Evolutionary conservation across 2,797 vertebrate genomes (phyloP).

Genomic region (Anolis apletophallus): DNA sequence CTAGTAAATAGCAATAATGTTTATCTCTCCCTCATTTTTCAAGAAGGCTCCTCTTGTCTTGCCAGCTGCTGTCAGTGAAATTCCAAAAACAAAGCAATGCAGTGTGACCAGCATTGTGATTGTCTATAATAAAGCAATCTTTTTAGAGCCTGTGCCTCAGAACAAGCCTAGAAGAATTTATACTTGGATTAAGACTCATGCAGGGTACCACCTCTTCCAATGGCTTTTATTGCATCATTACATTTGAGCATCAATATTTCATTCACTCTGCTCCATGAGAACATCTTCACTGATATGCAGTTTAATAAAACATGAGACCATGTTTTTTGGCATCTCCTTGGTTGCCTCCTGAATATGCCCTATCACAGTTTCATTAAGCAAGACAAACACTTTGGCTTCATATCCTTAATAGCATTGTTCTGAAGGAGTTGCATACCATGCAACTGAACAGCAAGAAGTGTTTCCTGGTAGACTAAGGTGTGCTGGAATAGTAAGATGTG

Average conservation of each 20-base stretch:
- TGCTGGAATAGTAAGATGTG: constrained; percentile 10
- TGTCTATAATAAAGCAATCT: neutral
- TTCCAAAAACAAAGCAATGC: neutral
- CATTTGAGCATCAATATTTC: constrained; percentile 58
- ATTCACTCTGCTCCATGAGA: constrained; percentile 51
- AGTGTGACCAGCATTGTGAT: neutral
- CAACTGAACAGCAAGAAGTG: constrained; percentile 31
- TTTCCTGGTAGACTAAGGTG: constrained; percentile 6
- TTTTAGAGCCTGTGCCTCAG: too few species aligned
- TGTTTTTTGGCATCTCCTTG: constrained; percentile 49
- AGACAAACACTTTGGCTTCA: constrained; percentile 34
- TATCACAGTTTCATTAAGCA: constrained; percentile 43
- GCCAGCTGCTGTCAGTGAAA: neutral
- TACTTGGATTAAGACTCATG: neutral
- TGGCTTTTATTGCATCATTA: constrained; percentile 34
- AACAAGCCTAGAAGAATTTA: neutral
- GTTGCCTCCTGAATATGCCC: constrained; percentile 36
- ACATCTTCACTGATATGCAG: constrained; percentile 50
- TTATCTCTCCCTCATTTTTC: neutral
- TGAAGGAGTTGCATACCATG: neutral
- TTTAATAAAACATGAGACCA: constrained; percentile 68
- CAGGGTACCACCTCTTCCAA: constrained; percentile 15
- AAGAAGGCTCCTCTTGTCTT: neutral
- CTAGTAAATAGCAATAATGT: neutral
- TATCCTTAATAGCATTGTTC: constrained; percentile 29